phyloP scores from a whole-genome alignment of 2,113 vertebrate genomes.

The Elachura formosa region DNA sequence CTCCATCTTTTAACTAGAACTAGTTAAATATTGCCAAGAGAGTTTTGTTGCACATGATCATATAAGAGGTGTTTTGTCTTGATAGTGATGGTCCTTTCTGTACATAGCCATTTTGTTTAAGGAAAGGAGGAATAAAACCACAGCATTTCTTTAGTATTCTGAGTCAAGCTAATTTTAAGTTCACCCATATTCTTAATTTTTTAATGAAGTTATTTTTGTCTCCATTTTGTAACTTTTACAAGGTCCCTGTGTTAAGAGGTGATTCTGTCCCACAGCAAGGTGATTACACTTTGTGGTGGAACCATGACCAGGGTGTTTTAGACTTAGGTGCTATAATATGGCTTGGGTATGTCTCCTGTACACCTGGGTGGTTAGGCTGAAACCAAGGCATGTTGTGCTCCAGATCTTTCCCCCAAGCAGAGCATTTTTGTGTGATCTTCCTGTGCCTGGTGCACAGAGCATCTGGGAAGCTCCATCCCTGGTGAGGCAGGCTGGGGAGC shows the following conservation, averaged over 20 bases:
- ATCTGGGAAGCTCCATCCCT: neutral
- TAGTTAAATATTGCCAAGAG: neutral
- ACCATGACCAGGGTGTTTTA: neutral
- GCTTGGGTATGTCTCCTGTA: neutral
- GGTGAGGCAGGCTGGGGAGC: neutral
- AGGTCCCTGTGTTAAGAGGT: fast-evolving
- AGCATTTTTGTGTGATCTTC: neutral
- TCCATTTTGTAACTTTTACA: neutral
- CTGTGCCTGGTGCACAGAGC: neutral
- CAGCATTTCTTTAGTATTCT: neutral
- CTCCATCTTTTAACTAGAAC: neutral
- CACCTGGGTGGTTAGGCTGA: neutral
- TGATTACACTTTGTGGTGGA: neutral
- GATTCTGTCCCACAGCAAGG: neutral
- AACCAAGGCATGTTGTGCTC: neutral
- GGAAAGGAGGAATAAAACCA: neutral
- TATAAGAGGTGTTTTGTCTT: neutral
- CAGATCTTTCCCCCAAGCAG: neutral
- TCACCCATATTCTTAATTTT: neutral
- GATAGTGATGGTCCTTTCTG: neutral
- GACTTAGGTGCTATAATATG: neutral
- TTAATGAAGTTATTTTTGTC: neutral
- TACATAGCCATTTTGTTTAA: neutral
- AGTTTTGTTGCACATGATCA: neutral
- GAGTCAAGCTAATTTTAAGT: neutral